Evolutionary conservation across 2,113 vertebrate genomes (phyloP), one percentile per base, ranked within the genome.

Genomic region (Misgurnus anguillicaudatus): DNA sequence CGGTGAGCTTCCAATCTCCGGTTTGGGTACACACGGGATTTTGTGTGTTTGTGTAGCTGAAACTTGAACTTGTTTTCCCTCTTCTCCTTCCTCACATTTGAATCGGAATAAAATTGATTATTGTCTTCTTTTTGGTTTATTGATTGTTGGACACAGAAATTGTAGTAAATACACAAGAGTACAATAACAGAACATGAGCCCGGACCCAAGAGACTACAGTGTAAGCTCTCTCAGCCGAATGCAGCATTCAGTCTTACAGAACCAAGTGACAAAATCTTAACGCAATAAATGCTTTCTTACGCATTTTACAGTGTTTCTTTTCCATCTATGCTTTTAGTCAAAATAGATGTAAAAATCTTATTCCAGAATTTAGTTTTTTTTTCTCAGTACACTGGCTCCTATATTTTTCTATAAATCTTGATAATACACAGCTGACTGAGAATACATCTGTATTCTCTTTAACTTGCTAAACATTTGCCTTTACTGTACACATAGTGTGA

Each of bases 81-180:
- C n/a, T 61, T 3, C 48, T 66, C 41, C 47, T 47, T 45, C 42
- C 36, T 13, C 66, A 70, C 47, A 38, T 63, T 11, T 58, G 65
- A 71, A 71, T 63, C 80, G 73, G 82, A 87, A 67, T 6, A n/a
- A 55, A 9, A 51, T 58, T 72, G 14, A 51, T 72, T 45, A 73
- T 79, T 8, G 19, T 60, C 8, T 70, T 72, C 57, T 74, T 62
- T 61, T 79, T 72, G 45, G 58, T 79, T 45, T 55, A 73, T 73
- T 48, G 78, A 80, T 80, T 39, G 48, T 74, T 74, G 61, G 38
- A 55, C 55, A 72, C 21, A 36, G 47, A 41, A 57, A 39, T 53
- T 63, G 21, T 70, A 53, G 60, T 73, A 80, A 65, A 73, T 39
- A 72, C 19, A 62, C 48, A 48, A 24, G 47, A 67, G 38, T 58